Conservation (phyloP, 2,797 vertebrate species). For the Podarcis siculus region DNA sequence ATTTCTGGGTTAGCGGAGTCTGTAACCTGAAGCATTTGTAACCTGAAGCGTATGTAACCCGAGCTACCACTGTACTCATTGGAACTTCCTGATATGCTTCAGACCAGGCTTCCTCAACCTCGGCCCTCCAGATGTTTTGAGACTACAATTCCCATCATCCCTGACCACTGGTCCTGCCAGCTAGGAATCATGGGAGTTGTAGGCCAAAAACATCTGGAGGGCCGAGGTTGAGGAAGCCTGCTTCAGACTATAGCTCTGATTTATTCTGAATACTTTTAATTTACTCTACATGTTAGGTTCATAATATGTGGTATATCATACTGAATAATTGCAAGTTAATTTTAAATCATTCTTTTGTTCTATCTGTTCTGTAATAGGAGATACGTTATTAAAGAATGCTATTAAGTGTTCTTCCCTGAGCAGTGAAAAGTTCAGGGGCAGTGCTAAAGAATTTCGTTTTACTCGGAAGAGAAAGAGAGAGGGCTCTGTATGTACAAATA, state of each 20-base stretch:
- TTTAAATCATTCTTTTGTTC: not conserved
- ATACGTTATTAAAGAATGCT: not conserved
- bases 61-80: not conserved
- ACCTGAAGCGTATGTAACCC: too few species aligned
- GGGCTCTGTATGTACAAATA: not conserved
- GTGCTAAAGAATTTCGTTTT: not conserved
- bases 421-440: not conserved
- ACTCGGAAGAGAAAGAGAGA: not conserved
- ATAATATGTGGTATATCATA: constrained; percentile 5
- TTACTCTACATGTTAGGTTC: not conserved
- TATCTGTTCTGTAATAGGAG: constrained; percentile 6
- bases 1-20: too few species aligned
- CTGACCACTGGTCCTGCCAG: too few species aligned
- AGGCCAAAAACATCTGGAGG: too few species aligned
- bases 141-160: too few species aligned
- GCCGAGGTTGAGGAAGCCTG: too few species aligned
- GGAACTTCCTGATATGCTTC: not conserved
- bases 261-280: constrained; percentile 19
- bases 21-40: too few species aligned
- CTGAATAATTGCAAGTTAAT: constrained; percentile 21
- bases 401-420: not conserved
- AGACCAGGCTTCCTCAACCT: too few species aligned
- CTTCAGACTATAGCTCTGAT: not conserved
- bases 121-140: too few species aligned
- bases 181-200: too few species aligned